phyloP scores from a whole-genome alignment of 2,888 invertebrate genomes.

The Priocnemis perturbator region DNA sequence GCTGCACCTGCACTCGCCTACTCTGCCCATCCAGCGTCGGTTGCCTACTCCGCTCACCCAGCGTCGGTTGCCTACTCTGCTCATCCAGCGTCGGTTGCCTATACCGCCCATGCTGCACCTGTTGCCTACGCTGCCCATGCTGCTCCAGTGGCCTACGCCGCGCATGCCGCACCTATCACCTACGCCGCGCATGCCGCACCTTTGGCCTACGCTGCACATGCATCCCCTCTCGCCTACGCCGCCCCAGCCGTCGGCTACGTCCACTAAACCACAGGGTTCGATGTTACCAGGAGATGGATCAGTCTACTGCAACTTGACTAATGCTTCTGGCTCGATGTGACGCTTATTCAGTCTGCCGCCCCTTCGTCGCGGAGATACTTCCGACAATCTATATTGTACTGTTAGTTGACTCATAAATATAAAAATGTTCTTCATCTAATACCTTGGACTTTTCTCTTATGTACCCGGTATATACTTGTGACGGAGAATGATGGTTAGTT shows the following conservation, averaged over 20 bases:
- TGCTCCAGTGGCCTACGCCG: conserved; percentile 56
- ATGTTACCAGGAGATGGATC: not conserved
- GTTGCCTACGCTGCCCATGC: conserved; percentile 69
- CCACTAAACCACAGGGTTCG: conserved; percentile 14
- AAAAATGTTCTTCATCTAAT: too few species aligned
- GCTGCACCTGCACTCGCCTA: conserved; percentile 30
- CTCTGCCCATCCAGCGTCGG: conserved; percentile 34
- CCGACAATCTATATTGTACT: too few species aligned
- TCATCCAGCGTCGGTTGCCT: conserved; percentile 34
- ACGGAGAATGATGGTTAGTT: too few species aligned
- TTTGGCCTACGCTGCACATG: conserved; percentile 69
- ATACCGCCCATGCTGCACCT: conserved; percentile 58
- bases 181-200: conserved; percentile 47
- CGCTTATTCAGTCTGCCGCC: too few species aligned
- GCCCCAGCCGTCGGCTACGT: conserved; percentile 35
- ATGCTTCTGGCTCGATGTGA: not conserved
- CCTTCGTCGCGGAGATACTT: too few species aligned
- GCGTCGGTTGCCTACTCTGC: conserved; percentile 58
- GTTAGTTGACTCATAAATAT: too few species aligned
- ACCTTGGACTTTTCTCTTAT: too few species aligned
- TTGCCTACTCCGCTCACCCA: conserved; percentile 48
- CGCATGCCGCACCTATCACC: conserved; percentile 38
- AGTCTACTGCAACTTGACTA: not conserved
- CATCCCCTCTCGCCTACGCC: conserved; percentile 50
- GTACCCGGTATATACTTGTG: too few species aligned